Conservation (phyloP, 2,888 invertebrate species). For the Eupeodes luniger region DNA sequence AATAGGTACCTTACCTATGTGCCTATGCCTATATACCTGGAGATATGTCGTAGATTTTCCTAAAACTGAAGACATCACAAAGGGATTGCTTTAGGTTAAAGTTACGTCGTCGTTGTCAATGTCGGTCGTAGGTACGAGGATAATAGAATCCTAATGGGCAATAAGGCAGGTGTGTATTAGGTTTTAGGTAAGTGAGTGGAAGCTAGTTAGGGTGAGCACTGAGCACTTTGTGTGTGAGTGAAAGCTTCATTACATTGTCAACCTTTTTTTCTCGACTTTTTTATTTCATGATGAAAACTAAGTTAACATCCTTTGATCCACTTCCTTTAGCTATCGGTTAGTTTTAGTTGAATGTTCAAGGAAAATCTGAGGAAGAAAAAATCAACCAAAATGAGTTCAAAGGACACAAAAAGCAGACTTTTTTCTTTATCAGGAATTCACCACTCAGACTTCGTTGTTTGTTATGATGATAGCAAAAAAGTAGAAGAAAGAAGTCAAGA, state of each 20-base stretch:
- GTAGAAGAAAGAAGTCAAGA: not conserved
- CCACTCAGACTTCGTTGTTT: not conserved
- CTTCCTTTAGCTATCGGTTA: not conserved
- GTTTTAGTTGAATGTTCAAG: not conserved
- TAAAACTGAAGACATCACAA: constrained; percentile 1
- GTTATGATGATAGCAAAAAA: too few species aligned
- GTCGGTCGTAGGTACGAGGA: not conserved
- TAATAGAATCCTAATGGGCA: constrained; percentile 11
- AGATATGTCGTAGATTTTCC: not conserved
- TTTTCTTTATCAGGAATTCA: not conserved
- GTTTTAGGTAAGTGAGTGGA: not conserved
- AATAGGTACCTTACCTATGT: not conserved
- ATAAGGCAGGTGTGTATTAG: not conserved
- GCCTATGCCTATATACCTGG: not conserved
- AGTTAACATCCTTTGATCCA: not conserved
- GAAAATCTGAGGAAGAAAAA: not conserved
- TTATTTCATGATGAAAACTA: too few species aligned
- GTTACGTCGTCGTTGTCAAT: not conserved
- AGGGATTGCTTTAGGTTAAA: constrained; percentile 11
- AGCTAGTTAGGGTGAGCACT: too few species aligned
- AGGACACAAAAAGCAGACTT: not conserved
- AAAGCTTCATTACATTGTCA: not conserved
- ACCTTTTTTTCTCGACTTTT: not conserved
- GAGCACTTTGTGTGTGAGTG: not conserved
- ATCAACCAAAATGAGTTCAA: not conserved